phyloP scores from a whole-genome alignment of 2,797 vertebrate species.

The Jordanella pulchra region DNA sequence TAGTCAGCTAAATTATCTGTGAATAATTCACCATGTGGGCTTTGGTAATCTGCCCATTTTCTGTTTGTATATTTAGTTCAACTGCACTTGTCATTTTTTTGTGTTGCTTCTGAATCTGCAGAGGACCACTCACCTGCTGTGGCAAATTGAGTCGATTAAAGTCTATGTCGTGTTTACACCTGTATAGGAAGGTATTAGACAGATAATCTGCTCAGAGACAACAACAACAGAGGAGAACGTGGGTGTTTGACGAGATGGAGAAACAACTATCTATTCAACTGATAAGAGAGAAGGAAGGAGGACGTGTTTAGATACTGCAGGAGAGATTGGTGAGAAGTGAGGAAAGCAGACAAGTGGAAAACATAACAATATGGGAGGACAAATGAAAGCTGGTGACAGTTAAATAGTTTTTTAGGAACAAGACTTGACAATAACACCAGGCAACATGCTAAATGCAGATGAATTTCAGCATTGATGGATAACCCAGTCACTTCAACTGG shows the following conservation, averaged over 20 bases:
- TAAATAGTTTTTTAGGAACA: no score
- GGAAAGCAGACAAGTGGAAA: conserved; percentile 5
- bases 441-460: no score
- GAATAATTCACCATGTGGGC: not conserved
- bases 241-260: conserved; percentile 29
- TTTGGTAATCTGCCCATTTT: not conserved
- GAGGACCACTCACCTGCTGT: conserved; percentile 14
- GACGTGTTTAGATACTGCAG: conserved; percentile 35
- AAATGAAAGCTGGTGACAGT: not conserved
- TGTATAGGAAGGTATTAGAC: conserved; percentile 46
- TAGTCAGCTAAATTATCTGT: not conserved
- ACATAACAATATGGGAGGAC: conserved; percentile 10
- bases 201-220: conserved; percentile 57
- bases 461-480: no score
- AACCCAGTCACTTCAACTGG: not conserved
- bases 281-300: conserved; percentile 21
- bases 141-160: conserved; percentile 52
- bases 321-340: conserved; percentile 19
- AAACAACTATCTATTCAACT: conserved; percentile 40
- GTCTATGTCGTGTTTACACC: conserved; percentile 46
- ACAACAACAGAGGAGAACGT: conserved; percentile 39
- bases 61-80: not conserved
- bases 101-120: conserved; percentile 18
- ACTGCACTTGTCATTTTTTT: conserved; percentile 6
- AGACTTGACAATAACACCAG: no score